Base-by-base conservation (phyloP, 2,797 vertebrate genomes). In the Pitangus sulphuratus region DNA sequence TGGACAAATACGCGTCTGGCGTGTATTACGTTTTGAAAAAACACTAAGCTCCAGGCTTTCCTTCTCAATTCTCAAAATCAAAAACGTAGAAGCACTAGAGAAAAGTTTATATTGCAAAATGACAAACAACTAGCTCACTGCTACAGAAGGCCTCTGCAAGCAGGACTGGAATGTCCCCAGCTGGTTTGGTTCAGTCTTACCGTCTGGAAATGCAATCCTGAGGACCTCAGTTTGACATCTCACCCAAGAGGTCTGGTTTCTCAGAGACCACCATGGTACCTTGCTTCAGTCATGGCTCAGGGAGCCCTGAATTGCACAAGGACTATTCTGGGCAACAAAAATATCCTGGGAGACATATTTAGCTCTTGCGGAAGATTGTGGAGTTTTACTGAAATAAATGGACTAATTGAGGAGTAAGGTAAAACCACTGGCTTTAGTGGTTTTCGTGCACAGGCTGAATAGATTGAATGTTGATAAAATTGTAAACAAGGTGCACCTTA, bases 341-440 rank as follows among this genome's bases (percentile, higher is more conserved):
- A 83, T 75, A 88, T 33, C 40, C 57, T 54, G 33, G 42, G 28
- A 91, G 77, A 91, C 26, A 15, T 69, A 84, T 84, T 87, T 86
- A 91, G 69, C 51, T 86, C 33, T 79, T 58, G 47, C 37, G 81
- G 78, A 90, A 89, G 78, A 28, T 56, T 60, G 40, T 86, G 65
- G 70, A 56, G 20, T 69, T 83, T 92, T 74, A 54, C 62, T 85
- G 84, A 94, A 94, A 92, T 89, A 83, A 87, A 58, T 54, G 21
- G 53, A 62, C 53, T 93, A 95, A 95, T 81, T 96, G 72, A 96
- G 87, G 84, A 57, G 54, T 81, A 80, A 81, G 50, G 87, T 96
- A 94, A 95, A 95, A 81, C 82, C 95, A 70, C 91, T 56, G 58
- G 47, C 42, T 86, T 93, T 58, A 93, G 70, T 47, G 56, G 82